Base-by-base conservation (phyloP, 2,888 invertebrate species). In the Rosalia funebris region DNA sequence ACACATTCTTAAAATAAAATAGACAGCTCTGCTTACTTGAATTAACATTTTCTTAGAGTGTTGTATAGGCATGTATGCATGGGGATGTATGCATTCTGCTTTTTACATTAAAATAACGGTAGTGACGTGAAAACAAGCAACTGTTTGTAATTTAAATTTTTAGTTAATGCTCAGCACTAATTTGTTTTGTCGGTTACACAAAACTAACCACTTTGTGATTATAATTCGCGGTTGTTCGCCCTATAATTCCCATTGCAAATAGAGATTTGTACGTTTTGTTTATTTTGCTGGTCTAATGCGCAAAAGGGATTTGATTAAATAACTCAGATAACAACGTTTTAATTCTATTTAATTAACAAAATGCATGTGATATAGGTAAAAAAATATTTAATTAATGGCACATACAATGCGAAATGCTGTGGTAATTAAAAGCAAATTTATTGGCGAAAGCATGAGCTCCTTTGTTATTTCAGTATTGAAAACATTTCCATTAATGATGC, bases 201-300 rank as follows among this genome's bases (percentile, higher is more conserved):
- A 57, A 54, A 60, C 54, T 59, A 44, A 64, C 62, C 62, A 57
- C 62, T 60, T 54, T 57, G 60, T 65, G 52, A 62, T 65, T 62
- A 62, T 62, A 62, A 65, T 64, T 65, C 34, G 64, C 41, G 56
- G 64, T 53, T 20, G 46, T 39, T 11, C 41, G 42, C 48, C 58
- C 59, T 60, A 37, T 53, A 57, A 60, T 60, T 60, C 50, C 59
- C 60, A 56, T 57, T 60, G 16, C 17, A 52, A 62, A 60, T 54
- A 42, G 17, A 46, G 55, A 60, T 61, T 17, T 46, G 45, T 37
- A 46, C 46, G 32, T 46, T 25, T 54, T 46, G 53, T 58, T 62
- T 58, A 58, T 60, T 63, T 48, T 46, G 39, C 48, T 25, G 50
- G 45, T 37, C 50, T 42, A 36, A 56, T 54, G 37, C 42, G 45